Conservation (phyloP, 2,888 invertebrate species). For the Exocentrus adspersus region DNA sequence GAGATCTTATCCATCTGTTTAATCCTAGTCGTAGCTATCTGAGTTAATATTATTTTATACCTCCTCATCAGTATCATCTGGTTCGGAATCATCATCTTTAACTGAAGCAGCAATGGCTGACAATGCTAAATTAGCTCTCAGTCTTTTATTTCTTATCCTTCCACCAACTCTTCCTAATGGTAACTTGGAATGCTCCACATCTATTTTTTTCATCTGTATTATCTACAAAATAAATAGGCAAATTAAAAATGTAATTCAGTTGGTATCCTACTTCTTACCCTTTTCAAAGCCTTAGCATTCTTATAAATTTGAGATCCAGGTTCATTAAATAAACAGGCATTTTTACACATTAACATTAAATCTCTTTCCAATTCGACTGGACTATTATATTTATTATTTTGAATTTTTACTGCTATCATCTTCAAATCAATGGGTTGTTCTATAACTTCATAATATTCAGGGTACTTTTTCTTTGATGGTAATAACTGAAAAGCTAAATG, state of each 20-base stretch:
- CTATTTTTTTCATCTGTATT: constrained; percentile 75
- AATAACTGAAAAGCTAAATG: constrained; percentile 90
- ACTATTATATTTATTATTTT: constrained; percentile 80
- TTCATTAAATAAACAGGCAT: constrained; percentile 96
- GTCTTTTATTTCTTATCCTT: constrained; percentile 72
- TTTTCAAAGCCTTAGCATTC: constrained; percentile 89
- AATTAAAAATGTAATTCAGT: constrained; percentile 18
- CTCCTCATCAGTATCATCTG: constrained; percentile 66
- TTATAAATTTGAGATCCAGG: constrained; percentile 97
- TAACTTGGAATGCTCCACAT: constrained; percentile 73
- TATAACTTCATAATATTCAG: constrained; percentile 95
- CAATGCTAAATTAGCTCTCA: constrained; percentile 66
- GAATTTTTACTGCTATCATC: constrained; percentile 91
- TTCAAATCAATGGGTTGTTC: constrained; percentile 95
- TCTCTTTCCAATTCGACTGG: constrained; percentile 90
- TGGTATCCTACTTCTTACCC: constrained; percentile 65
- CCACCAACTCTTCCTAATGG: constrained; percentile 62
- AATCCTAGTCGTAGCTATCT: no score
- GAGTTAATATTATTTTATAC: no score
- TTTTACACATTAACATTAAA: constrained; percentile 88
- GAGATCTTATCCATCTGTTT: no score
- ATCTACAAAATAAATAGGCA: constrained; percentile 60
- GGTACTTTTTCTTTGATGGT: constrained; percentile 92
- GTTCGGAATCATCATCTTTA: constrained; percentile 72
- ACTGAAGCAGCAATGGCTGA: constrained; percentile 71